A percentile compares a stretch with the other conserved stretches of the same genome.
phyloP scores from a whole-genome alignment of 2,888 invertebrate genomes.

The Drosophila kuntzei region DNA sequence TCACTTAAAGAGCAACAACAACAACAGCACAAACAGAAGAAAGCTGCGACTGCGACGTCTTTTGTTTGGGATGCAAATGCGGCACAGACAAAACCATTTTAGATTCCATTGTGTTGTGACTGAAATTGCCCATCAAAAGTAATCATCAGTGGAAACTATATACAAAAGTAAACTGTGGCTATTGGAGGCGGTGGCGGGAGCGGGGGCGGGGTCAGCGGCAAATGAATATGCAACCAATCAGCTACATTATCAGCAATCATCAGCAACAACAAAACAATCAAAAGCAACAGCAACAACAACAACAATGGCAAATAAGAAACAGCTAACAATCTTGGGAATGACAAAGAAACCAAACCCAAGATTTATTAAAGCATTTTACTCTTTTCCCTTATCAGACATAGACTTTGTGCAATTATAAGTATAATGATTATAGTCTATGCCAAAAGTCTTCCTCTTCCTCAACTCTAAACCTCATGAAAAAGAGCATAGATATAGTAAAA shows the following conservation, averaged over 20 bases:
- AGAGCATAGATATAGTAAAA: too few relatives aligned
- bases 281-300: conserved; percentile 10
- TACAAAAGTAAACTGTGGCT: conserved; percentile 9
- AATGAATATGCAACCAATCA: conserved; percentile 57
- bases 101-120: conserved; percentile 56
- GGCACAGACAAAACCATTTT: conserved; percentile 50
- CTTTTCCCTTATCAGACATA: conserved; percentile 13
- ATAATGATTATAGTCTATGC: conserved; percentile 2
- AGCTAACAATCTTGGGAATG: conserved; percentile 21
- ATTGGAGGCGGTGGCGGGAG: not conserved
- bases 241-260: conserved; percentile 45
- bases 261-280: conserved; percentile 17
- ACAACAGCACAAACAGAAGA: conserved; percentile 51
- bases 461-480: too few relatives aligned
- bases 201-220: not conserved
- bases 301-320: not conserved
- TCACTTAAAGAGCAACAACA: conserved; percentile 54
- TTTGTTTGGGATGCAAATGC: conserved; percentile 76
- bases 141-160: conserved; percentile 56
- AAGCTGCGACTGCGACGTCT: conserved; percentile 62
- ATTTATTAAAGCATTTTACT: conserved; percentile 32
- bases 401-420: not conserved
- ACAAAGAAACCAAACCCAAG: conserved; percentile 51
- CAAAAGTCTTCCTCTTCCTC: not conserved
- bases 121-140: conserved; percentile 70